Conservation (phyloP, 2,113 vertebrate genomes). For the Lathamus discolor region DNA sequence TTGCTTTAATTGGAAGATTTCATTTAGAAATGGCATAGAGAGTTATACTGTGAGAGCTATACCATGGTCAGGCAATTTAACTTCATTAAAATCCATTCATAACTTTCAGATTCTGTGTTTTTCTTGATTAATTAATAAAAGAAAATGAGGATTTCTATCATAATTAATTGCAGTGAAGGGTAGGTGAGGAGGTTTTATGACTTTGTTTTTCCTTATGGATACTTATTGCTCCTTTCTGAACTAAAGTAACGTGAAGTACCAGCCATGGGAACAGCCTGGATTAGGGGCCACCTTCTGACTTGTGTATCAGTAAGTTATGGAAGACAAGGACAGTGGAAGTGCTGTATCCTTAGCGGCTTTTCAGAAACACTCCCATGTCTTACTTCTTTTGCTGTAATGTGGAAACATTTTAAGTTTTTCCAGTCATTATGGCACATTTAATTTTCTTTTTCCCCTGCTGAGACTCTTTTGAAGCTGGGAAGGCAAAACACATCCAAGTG, state of each 20-base stretch:
- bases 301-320: neutral
- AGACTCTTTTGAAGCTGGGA: neutral
- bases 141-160: neutral
- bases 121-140: neutral
- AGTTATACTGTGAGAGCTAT: neutral
- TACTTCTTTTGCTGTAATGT: neutral
- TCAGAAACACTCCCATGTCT: neutral
- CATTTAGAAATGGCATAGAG: neutral
- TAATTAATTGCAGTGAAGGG: neutral
- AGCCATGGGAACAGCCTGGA: neutral
- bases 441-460: neutral
- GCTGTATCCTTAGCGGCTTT: neutral
- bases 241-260: neutral
- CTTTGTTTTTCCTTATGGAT: neutral
- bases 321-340: neutral
- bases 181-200: neutral
- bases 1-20: neutral
- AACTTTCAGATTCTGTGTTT: neutral
- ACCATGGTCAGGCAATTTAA: neutral
- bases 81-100: neutral
- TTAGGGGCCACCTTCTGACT: neutral
- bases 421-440: neutral
- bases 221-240: neutral
- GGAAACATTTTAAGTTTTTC: neutral
- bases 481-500: neutral